A percentile compares a stretch with the other conserved stretches of the same genome.
These are phyloP conservation scores for Hydrolagus colliei DNA, from an alignment of 2,797 vertebrate species.

Conservation along the genomic window DNA sequence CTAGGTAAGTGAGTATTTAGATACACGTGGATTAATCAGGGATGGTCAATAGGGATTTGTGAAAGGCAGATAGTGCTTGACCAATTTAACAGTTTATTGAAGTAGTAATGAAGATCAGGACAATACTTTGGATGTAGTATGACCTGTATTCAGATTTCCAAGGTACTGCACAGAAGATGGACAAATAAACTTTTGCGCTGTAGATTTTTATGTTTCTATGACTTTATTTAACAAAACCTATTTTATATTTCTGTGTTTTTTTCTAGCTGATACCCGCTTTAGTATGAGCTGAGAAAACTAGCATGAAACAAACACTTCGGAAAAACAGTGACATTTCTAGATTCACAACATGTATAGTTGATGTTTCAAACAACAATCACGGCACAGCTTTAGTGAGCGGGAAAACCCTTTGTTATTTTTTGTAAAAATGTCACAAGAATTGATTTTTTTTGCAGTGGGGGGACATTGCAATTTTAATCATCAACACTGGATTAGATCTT, in stretches of 20 bases:
- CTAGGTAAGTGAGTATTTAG: no score
- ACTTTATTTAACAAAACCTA: neutral
- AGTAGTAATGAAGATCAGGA: no score
- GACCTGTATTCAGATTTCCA: no score
- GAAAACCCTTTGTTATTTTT: constrained; percentile 44
- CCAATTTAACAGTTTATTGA: no score
- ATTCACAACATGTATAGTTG: neutral
- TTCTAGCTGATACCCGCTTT: neutral
- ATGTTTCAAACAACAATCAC: constrained; percentile 29
- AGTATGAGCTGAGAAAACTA: constrained; percentile 1
- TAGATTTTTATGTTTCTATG: no score
- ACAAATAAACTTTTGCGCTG: no score
- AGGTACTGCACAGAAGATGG: no score
- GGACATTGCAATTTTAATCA: constrained; percentile 77
- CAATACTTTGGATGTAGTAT: no score
- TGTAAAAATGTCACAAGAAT: constrained; percentile 73
- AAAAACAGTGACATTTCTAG: neutral
- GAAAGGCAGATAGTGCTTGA: no score
- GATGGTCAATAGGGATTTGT: no score
- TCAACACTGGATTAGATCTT: constrained; percentile 73
- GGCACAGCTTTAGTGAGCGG: neutral
- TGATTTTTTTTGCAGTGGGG: constrained; percentile 57
- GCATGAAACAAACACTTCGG: neutral
- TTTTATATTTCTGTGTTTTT: neutral
- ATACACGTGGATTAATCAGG: no score